phyloP scores from a whole-genome alignment of 2,888 invertebrate genomes.

The Diabrotica balteata region DNA sequence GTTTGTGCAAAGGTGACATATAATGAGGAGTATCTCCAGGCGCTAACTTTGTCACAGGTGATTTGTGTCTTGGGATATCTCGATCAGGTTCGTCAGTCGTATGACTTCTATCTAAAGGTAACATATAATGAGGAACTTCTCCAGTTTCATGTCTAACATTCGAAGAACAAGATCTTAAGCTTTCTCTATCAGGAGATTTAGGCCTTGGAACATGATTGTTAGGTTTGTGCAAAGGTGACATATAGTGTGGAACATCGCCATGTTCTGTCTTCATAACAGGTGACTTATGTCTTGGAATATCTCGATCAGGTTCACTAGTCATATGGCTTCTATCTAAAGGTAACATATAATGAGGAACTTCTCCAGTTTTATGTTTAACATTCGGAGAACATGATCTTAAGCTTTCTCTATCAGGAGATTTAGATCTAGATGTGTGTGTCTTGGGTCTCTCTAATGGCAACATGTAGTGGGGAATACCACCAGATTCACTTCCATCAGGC shows the following conservation, averaged over 20 bases:
- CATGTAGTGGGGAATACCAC: conserved; percentile 33
- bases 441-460: conserved; percentile 28
- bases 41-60: not conserved
- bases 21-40: conserved; percentile 30
- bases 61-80: not conserved
- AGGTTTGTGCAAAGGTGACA: too few species aligned
- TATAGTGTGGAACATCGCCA: conserved; percentile 21
- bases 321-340: conserved; percentile 48
- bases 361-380: conserved; percentile 12
- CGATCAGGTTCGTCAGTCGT: not conserved
- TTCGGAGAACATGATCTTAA: not conserved
- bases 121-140: conserved; percentile 32
- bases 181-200: not conserved
- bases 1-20: conserved; percentile 32
- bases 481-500: conserved; percentile 8
- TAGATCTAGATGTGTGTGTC: not conserved
- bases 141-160: conserved; percentile 14
- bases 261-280: not conserved
- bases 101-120: conserved; percentile 15
- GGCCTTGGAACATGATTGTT: not conserved
- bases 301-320: conserved; percentile 19
- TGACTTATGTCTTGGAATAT: not conserved
- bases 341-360: conserved; percentile 52
- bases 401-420: not conserved
- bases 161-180: not conserved